Conservation (phyloP, 2,888 invertebrate species). For the Acronicta leporina region DNA sequence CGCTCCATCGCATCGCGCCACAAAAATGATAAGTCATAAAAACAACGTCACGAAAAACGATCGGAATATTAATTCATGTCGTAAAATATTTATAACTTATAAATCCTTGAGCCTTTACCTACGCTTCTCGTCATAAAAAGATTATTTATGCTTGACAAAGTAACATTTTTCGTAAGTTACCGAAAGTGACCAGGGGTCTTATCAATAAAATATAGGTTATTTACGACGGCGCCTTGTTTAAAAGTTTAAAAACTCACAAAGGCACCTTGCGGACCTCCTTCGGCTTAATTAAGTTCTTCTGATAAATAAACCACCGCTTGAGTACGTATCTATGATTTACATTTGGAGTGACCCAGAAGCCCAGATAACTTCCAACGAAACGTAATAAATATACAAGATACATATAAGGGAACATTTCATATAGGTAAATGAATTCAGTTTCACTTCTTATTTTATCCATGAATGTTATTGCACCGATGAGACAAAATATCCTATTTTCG, state of each 20-base stretch:
- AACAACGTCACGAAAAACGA: slow-evolving; percentile 88
- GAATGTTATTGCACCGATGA: background rate
- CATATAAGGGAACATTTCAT: slow-evolving; percentile 5
- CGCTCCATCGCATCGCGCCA: slow-evolving; percentile 78
- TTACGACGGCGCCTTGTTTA: slow-evolving; percentile 81
- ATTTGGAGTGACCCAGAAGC: slow-evolving; percentile 60
- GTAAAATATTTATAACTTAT: slow-evolving; percentile 89
- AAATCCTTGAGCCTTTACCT: slow-evolving; percentile 89
- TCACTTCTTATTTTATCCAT: too few relatives aligned
- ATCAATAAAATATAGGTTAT: slow-evolving; percentile 85
- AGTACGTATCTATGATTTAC: slow-evolving; percentile 60
- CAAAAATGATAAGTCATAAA: slow-evolving; percentile 89
- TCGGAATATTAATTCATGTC: slow-evolving; percentile 89
- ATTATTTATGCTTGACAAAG: slow-evolving; percentile 88
- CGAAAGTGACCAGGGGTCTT: slow-evolving; percentile 82
- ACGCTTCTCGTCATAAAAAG: slow-evolving; percentile 89
- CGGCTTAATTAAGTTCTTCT: slow-evolving; percentile 66
- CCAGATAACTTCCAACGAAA: slow-evolving; percentile 60
- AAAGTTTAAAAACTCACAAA: slow-evolving; percentile 66
- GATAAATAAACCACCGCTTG: slow-evolving; percentile 58
- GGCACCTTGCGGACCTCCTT: slow-evolving; percentile 59
- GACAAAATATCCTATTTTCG: background rate
- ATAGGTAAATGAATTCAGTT: slow-evolving; percentile 6
- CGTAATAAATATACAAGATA: slow-evolving; percentile 52
- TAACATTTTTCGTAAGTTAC: slow-evolving; percentile 88